Evolutionary conservation across 2,113 vertebrate genomes (phyloP).

Genomic region (Xenopus borealis): DNA sequence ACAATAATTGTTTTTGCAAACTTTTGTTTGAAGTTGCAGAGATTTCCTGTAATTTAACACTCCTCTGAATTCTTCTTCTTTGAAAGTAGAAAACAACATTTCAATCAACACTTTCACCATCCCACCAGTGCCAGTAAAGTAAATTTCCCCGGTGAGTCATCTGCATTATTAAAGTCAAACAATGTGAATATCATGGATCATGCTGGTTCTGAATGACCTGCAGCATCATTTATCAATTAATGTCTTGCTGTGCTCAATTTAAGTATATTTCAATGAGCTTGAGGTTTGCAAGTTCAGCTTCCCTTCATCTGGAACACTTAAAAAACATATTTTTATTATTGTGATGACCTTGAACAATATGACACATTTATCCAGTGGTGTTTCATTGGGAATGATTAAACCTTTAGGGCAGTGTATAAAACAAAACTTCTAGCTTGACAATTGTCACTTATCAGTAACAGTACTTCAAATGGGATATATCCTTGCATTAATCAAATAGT

Average conservation of each 20-base stretch:
- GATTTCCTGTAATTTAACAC: too few species aligned
- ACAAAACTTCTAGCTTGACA: too few species aligned
- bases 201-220: slow-evolving; percentile 33
- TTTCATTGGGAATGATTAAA: too few species aligned
- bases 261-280: slow-evolving; percentile 22
- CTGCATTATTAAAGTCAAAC: slow-evolving; percentile 19
- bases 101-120: background rate
- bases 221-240: slow-evolving; percentile 37
- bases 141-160: slow-evolving; percentile 16
- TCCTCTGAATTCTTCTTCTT: too few species aligned
- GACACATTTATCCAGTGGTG: background rate
- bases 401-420: too few species aligned
- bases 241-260: slow-evolving; percentile 34
- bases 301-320: slow-evolving; percentile 22
- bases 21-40: too few species aligned
- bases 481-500: too few species aligned
- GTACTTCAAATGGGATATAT: too few species aligned
- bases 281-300: slow-evolving; percentile 27
- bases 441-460: too few species aligned
- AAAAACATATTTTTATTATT: slow-evolving; percentile 17
- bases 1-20: too few species aligned
- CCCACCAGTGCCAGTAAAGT: slow-evolving; percentile 1
- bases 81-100: too few species aligned
- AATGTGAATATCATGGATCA: slow-evolving; percentile 22
- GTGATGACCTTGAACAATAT: slow-evolving; percentile 28